These are phyloP conservation scores for Balearica regulorum DNA, from an alignment of 2,797 vertebrate genomes.

Conservation along the genomic window DNA sequence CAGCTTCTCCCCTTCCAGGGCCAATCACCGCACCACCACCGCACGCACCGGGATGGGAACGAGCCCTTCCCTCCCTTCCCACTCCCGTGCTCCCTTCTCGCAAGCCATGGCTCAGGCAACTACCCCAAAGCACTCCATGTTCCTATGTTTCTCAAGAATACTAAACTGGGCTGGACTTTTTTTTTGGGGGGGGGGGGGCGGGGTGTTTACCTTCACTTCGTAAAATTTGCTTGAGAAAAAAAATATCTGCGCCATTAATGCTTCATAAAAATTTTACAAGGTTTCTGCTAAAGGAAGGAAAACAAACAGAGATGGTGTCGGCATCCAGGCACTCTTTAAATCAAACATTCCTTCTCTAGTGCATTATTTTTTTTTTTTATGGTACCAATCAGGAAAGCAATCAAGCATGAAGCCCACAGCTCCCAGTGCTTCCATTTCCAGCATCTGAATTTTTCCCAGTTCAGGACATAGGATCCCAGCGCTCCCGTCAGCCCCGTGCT, in stretches of 20 bases:
- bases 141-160: background rate
- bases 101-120: background rate
- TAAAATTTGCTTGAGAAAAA: slow-evolving; percentile 63
- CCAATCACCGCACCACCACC: background rate
- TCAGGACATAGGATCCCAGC: background rate
- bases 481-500: background rate
- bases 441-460: slow-evolving; percentile 11
- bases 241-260: slow-evolving; percentile 72
- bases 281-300: slow-evolving; percentile 73
- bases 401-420: slow-evolving; percentile 57
- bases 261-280: slow-evolving; percentile 80
- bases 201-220: slow-evolving; percentile 55
- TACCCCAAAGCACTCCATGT: background rate
- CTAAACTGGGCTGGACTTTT: slow-evolving; percentile 21
- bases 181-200: background rate
- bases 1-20: background rate
- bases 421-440: slow-evolving; percentile 61
- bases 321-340: slow-evolving; percentile 68
- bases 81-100: background rate
- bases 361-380: slow-evolving; percentile 39
- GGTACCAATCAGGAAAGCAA: slow-evolving; percentile 71
- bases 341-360: slow-evolving; percentile 73
- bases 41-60: background rate
- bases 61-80: background rate
- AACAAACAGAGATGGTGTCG: slow-evolving; percentile 76